Evolutionary conservation across 2,888 invertebrate species (phyloP), one percentile per base, ranked within the genome.

Genomic region (Axea sp.): DNA sequence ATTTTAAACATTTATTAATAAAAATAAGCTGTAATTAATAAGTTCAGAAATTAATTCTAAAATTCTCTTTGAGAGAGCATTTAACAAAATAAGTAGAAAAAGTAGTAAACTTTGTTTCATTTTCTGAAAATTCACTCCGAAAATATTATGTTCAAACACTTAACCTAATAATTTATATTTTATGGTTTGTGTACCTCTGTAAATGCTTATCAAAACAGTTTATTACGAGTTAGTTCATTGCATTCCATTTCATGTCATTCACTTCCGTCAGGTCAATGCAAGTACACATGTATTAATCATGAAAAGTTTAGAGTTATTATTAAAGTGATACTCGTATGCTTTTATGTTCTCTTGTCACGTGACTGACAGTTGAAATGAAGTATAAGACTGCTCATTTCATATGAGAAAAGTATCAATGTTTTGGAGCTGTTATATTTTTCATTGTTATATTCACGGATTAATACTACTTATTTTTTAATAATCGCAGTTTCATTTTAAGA

Each of bases 241-340:
- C 68, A 60, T 69, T 60, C 35, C 53, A 69, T 53, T 59, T 69
- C 68, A 60, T 53, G n/a, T n/a, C n/a, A n/a, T n/a, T 69, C 53
- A 53, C 37, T 60, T 60, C 53, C 53, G 60, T 37, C 53, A 59
- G 59, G n/a, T 41, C 47, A 57, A 8, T 12, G 35, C 41, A 33
- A 39, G 33, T 57, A 45, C 37, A 43, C 30, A 33, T 51, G 59
- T 51, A 59, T 49, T 68, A 68, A 59, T 68, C 59, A 68, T 22
- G 51, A 68, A 68, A 68, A 68, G 35, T 41, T 59, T n/a, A 24
- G 22, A 39, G 33, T 43, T 68, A 59, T 59, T 59, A 68, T 68
- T 68, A 59, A 68, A 68, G 43, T 39, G 55, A 37, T 51, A 59
- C 59, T 35, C 11, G 17, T 33, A 9, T 15, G 53, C 51, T 69